A percentile compares a stretch with the other conserved stretches of the same genome.
These are phyloP conservation scores for Zele albiditarsus DNA, from an alignment of 2,888 invertebrate genomes.

Conservation along the genomic window DNA sequence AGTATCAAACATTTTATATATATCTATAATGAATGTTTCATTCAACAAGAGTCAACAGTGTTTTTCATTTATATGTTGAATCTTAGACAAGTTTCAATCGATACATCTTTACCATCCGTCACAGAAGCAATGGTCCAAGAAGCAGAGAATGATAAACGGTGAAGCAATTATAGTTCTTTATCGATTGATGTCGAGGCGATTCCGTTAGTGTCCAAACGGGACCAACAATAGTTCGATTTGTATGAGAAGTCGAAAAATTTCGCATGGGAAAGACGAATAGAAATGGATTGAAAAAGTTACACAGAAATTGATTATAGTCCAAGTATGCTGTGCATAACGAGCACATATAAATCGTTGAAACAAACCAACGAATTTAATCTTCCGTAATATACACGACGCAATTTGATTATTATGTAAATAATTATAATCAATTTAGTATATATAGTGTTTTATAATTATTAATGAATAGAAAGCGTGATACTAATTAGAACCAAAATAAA, in stretches of 20 bases:
- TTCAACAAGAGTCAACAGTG: background rate
- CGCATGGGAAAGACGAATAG: background rate
- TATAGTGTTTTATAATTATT: slow-evolving; percentile 4
- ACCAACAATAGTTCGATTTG: slow-evolving; percentile 23
- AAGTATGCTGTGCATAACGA: background rate
- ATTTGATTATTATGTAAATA: slow-evolving; percentile 18
- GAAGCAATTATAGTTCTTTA: slow-evolving; percentile 46
- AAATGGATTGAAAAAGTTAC: background rate
- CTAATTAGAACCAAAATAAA: background rate
- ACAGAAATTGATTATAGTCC: background rate
- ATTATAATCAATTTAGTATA: background rate
- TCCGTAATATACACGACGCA: slow-evolving; percentile 45
- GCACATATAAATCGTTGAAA: slow-evolving; percentile 44
- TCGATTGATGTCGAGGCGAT: slow-evolving; percentile 10
- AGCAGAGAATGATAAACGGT: slow-evolving; percentile 61
- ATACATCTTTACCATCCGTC: slow-evolving; percentile 74
- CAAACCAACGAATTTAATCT: slow-evolving; percentile 61
- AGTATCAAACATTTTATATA: no score
- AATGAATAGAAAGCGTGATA: background rate
- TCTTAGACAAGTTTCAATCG: slow-evolving; percentile 75
- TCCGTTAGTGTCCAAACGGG: slow-evolving; percentile 35
- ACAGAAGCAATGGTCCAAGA: slow-evolving; percentile 71
- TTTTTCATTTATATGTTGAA: background rate
- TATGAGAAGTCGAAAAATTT: background rate
- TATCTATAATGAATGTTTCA: no score